phyloP scores from a whole-genome alignment of 1,140 invertebrate genomes.

The Nylanderia fulva region DNA sequence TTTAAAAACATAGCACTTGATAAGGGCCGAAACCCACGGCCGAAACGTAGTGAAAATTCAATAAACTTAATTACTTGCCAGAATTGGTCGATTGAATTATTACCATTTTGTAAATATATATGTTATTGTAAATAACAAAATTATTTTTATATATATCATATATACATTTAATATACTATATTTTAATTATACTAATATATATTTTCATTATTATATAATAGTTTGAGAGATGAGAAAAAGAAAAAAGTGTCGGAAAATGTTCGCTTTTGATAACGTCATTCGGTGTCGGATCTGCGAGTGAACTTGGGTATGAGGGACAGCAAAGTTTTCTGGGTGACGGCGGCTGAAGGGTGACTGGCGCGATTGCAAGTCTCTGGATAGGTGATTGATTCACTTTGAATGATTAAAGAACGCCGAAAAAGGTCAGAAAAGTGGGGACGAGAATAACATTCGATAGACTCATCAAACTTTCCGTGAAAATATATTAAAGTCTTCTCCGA shows the following conservation, averaged over 20 bases:
- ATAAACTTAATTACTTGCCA: too few species aligned
- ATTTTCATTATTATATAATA: conserved; percentile 9
- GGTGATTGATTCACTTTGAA: conserved; percentile 86
- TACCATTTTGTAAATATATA: too few species aligned
- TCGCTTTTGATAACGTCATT: conserved; percentile 77
- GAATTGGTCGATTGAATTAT: too few species aligned
- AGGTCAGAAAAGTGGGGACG: conserved; percentile 65
- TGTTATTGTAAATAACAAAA: not conserved
- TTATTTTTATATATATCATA: not conserved
- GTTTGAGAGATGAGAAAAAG: not conserved
- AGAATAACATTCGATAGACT: conserved; percentile 83
- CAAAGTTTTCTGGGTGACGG: conserved; percentile 78
- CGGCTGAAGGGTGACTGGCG: conserved; percentile 83
- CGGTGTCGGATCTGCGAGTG: conserved; percentile 53
- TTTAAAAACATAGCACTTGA: too few species aligned
- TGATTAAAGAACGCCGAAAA: conserved; percentile 84
- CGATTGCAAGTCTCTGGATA: conserved; percentile 80
- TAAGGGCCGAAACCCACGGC: too few species aligned
- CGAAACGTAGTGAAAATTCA: too few species aligned
- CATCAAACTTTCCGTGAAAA: conserved; percentile 83
- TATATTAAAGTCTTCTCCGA: conserved; percentile 72
- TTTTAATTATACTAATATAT: not conserved
- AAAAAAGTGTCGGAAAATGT: conserved; percentile 28
- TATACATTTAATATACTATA: too few species aligned
- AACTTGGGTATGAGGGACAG: conserved; percentile 70